A percentile compares a stretch with the other conserved stretches of the same genome.
Conservation (phyloP, 2,888 invertebrate species). For the Petrophora chlorosata region DNA sequence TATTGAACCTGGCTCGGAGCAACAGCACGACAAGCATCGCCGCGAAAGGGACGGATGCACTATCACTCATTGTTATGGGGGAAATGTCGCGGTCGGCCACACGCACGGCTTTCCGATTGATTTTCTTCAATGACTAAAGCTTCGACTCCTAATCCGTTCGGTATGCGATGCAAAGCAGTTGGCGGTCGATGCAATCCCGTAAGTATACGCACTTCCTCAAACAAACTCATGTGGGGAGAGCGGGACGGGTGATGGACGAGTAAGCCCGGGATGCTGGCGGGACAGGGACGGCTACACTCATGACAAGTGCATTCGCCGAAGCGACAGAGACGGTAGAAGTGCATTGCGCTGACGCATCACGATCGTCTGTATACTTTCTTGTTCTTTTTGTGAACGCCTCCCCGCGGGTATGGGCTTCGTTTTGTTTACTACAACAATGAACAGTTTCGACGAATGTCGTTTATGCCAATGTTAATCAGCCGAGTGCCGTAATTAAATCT, state of each 20-base stretch:
- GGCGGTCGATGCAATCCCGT: slow-evolving; percentile 61
- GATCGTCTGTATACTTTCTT: slow-evolving; percentile 65
- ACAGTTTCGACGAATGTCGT: slow-evolving; percentile 57
- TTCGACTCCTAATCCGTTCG: slow-evolving; percentile 64
- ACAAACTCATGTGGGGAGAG: slow-evolving; percentile 51
- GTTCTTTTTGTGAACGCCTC: slow-evolving; percentile 66
- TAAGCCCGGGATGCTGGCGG: slow-evolving; percentile 19
- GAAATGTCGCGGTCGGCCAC: slow-evolving; percentile 72
- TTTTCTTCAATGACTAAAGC: slow-evolving; percentile 63
- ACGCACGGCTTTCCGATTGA: slow-evolving; percentile 60
- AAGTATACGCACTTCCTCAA: slow-evolving; percentile 71
- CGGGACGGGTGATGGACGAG: slow-evolving; percentile 38
- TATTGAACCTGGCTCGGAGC: slow-evolving; percentile 80
- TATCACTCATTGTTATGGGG: slow-evolving; percentile 80
- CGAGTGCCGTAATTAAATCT: slow-evolving; percentile 67
- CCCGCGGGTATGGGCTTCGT: slow-evolving; percentile 70
- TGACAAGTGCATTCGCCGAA: slow-evolving; percentile 59
- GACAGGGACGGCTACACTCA: slow-evolving; percentile 46
- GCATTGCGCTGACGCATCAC: slow-evolving; percentile 79
- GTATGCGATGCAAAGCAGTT: slow-evolving; percentile 69
- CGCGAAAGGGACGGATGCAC: slow-evolving; percentile 77
- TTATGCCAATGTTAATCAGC: slow-evolving; percentile 68
- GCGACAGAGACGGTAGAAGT: slow-evolving; percentile 62
- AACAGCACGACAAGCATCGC: slow-evolving; percentile 73
- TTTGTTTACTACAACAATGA: slow-evolving; percentile 56